These are phyloP conservation scores for Pegoplata infirma DNA, from an alignment of 2,888 invertebrate genomes.

Conservation along the genomic window DNA sequence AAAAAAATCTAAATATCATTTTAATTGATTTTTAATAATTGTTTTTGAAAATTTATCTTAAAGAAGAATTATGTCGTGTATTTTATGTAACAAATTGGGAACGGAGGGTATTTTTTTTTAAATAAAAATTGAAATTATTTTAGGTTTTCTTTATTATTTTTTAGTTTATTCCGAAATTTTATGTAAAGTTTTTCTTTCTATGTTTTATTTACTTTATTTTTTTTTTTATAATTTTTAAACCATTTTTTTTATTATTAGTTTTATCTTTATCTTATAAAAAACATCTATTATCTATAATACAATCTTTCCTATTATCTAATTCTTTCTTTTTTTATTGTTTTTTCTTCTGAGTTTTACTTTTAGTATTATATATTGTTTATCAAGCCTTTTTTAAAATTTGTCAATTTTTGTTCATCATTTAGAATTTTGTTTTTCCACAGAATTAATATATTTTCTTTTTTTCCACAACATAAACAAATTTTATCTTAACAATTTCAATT, in stretches of 20 bases:
- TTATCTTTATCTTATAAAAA: not conserved
- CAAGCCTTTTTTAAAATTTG: not conserved
- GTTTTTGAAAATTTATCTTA: not conserved
- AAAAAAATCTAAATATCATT: conserved; percentile 17
- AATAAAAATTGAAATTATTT: not conserved
- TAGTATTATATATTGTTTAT: too few relatives aligned
- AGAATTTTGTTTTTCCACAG: not conserved
- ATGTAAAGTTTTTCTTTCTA: not conserved
- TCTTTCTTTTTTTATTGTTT: not conserved
- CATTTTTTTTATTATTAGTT: not conserved
- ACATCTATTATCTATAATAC: not conserved
- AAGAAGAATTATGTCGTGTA: not conserved
- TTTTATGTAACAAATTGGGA: conserved; percentile 25
- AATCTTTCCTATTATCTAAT: not conserved
- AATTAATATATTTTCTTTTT: too few relatives aligned
- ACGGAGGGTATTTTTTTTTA: not conserved
- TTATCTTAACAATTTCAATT: not conserved
- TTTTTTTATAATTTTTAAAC: not conserved
- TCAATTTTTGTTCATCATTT: not conserved
- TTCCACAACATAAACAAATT: not conserved
- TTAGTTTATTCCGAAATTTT: too few relatives aligned
- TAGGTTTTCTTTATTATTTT: not conserved
- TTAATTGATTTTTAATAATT: conserved; percentile 17
- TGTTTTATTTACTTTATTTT: not conserved
- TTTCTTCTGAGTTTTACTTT: not conserved